Conservation (phyloP, 1,140 invertebrate species). For the Drosophila nebulosa region DNA sequence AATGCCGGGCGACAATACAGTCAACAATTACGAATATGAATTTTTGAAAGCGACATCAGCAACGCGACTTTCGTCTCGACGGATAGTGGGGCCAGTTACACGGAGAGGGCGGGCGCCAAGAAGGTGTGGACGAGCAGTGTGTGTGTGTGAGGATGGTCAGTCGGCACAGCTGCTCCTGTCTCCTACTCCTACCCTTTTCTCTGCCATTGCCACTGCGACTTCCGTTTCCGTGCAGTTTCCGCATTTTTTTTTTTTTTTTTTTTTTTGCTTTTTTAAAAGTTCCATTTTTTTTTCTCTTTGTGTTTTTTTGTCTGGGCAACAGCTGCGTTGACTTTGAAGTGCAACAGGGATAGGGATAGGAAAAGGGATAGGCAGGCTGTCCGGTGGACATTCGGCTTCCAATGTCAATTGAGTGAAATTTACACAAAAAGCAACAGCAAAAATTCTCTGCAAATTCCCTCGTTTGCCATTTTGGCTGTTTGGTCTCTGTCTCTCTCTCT, state of each 20-base stretch:
- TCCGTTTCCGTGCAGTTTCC: constrained; percentile 77
- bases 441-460: constrained; percentile 38
- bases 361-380: background rate
- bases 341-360: constrained; percentile 28
- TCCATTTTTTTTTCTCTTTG: constrained; percentile 20
- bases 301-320: constrained; percentile 40
- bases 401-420: constrained; percentile 75
- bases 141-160: constrained; percentile 11
- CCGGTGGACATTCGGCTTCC: constrained; percentile 23
- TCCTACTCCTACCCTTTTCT: constrained; percentile 10
- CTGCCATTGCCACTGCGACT: constrained; percentile 69
- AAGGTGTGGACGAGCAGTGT: background rate
- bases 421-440: constrained; percentile 26
- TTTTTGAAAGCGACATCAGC: constrained; percentile 74
- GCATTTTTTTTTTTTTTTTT: constrained; percentile 42
- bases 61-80: constrained; percentile 41
- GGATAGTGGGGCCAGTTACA: constrained; percentile 15
- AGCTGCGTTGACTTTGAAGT: constrained; percentile 76
- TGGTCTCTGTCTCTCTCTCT: too few species aligned
- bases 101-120: background rate
- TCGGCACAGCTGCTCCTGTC: constrained; percentile 41
- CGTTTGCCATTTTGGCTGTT: constrained; percentile 48
- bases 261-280: constrained; percentile 15
- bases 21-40: constrained; percentile 79
- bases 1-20: constrained; percentile 70